A percentile compares a stretch with the other conserved stretches of the same genome.
phyloP scores from a whole-genome alignment of 2,888 invertebrate genomes.

The Drosophila infuscata region DNA sequence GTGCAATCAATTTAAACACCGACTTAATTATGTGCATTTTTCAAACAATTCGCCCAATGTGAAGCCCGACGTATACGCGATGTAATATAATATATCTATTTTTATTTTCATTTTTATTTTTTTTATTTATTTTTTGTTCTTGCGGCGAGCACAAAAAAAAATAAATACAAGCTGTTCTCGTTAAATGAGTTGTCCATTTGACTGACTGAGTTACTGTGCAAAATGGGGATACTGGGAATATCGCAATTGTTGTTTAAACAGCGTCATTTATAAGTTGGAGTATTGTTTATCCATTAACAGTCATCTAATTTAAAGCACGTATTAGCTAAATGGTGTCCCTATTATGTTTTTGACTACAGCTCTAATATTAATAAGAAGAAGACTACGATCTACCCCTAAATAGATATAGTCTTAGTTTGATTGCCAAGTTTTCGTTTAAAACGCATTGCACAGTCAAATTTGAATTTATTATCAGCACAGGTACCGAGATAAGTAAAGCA shows the following conservation, averaged over 20 bases:
- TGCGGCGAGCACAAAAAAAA: neutral
- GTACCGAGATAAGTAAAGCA: too few species aligned
- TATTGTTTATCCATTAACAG: neutral
- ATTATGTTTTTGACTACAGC: neutral
- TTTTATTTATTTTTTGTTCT: neutral
- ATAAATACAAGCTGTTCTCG: too few species aligned
- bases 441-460: too few species aligned
- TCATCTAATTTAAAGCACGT: neutral
- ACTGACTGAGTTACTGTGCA: neutral
- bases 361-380: neutral
- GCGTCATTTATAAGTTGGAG: neutral
- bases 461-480: too few species aligned
- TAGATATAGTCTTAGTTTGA: too few species aligned
- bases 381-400: neutral
- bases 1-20: constrained; percentile 65
- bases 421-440: too few species aligned
- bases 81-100: neutral
- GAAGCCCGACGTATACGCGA: constrained; percentile 42
- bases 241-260: neutral
- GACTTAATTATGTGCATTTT: constrained; percentile 67
- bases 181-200: constrained; percentile 6
- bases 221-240: neutral
- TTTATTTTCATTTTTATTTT: too few species aligned
- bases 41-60: constrained; percentile 31
- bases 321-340: neutral